Conservation (phyloP, 2,113 vertebrate genomes). For the Speoplatyrhinus poulsoni region DNA sequence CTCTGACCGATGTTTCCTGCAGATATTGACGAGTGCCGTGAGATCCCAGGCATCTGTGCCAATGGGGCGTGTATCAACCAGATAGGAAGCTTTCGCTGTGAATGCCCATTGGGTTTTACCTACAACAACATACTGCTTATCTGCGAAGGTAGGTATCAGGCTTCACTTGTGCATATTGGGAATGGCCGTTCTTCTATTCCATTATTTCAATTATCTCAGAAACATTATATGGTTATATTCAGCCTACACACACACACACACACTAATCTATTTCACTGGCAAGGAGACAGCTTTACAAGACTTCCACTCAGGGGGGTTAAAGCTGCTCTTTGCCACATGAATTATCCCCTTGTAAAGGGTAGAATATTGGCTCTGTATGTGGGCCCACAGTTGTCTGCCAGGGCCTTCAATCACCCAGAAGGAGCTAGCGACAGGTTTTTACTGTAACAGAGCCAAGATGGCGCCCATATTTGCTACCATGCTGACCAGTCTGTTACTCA, state of each 20-base stretch:
- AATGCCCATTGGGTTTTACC: slow-evolving; percentile 91
- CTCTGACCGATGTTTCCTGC: slow-evolving; percentile 20
- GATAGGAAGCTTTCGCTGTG: slow-evolving; percentile 91
- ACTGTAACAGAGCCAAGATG: slow-evolving; percentile 33
- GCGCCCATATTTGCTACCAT: slow-evolving; percentile 29
- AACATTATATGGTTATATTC: background rate
- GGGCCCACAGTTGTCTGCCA: slow-evolving; percentile 19
- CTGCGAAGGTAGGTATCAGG: slow-evolving; percentile 83
- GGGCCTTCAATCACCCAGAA: slow-evolving; percentile 39
- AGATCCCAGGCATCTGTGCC: slow-evolving; percentile 88
- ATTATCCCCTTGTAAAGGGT: slow-evolving; percentile 43
- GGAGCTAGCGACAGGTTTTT: slow-evolving; percentile 18
- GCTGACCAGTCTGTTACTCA: slow-evolving; percentile 25
- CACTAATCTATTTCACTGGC: background rate
- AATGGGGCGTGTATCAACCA: slow-evolving; percentile 92
- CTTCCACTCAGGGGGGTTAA: slow-evolving; percentile 27
- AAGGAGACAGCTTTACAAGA: slow-evolving; percentile 32
- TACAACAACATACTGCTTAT: slow-evolving; percentile 90
- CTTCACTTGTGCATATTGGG: background rate
- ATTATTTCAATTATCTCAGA: background rate
- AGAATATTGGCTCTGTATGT: slow-evolving; percentile 27
- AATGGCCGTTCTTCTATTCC: background rate
- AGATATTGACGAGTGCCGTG: slow-evolving; percentile 94
- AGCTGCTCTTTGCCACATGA: slow-evolving; percentile 27
- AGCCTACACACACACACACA: background rate